Evolutionary conservation across 1,140 invertebrate species (phyloP).

Genomic region (Periplaneta americana): DNA sequence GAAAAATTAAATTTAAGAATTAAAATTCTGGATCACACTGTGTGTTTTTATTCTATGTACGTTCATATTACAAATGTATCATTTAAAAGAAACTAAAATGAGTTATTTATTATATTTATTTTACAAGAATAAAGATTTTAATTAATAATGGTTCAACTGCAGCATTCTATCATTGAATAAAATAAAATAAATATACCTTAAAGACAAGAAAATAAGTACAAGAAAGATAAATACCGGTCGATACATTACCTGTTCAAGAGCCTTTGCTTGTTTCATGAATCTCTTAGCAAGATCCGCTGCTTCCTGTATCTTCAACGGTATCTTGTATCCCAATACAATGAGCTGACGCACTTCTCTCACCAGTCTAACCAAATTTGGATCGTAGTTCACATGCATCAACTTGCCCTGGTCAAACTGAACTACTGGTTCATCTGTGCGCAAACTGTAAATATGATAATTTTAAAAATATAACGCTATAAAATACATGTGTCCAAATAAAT

Average conservation of each 20-base stretch:
- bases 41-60: no score
- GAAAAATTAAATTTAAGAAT: no score
- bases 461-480: neutral
- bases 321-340: constrained; percentile 68
- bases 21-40: no score
- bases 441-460: constrained; percentile 40
- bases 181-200: no score
- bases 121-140: no score
- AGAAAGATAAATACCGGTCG: no score
- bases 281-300: constrained; percentile 59
- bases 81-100: no score
- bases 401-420: constrained; percentile 68
- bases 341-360: constrained; percentile 80
- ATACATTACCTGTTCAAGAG: constrained; percentile 69
- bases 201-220: no score
- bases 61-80: no score
- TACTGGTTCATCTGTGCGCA: constrained; percentile 66
- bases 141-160: no score
- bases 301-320: constrained; percentile 66
- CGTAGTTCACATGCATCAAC: constrained; percentile 83
- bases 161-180: no score
- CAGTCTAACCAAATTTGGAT: constrained; percentile 69
- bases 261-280: constrained; percentile 74
- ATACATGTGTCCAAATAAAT: neutral
- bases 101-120: no score